phyloP scores from a whole-genome alignment of 1,140 invertebrate species.

The honey bee (Apis mellifera) region Amel_HAv3.1 CM009944.2:9269001-9269500 shows the following conservation, averaged over 20 bases:
- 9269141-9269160: constrained; percentile 5
- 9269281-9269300: constrained; percentile 21
- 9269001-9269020: background rate
- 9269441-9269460: background rate
- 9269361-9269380: background rate
- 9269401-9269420: background rate
- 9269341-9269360: background rate
- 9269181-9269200: constrained; percentile 5
- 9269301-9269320: constrained; percentile 17
- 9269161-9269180: background rate
- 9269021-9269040: background rate
- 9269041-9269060: background rate
- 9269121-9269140: constrained; percentile 12
- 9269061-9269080: constrained; percentile 2
- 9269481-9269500: background rate
- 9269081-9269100: constrained; percentile 5
- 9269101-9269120: constrained; percentile 14
- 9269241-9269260: background rate
- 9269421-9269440: background rate
- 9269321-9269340: constrained; percentile 11
- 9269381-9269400: too few relatives aligned
- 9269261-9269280: constrained; percentile 2
- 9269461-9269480: background rate
- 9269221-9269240: background rate
- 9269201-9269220: background rate